Percentiles rank a stretch among this genome's conserved stretches.
Evolutionary conservation across 2,797 vertebrate genomes (phyloP).

Genomic region (Decapterus maruadsi): DNA sequence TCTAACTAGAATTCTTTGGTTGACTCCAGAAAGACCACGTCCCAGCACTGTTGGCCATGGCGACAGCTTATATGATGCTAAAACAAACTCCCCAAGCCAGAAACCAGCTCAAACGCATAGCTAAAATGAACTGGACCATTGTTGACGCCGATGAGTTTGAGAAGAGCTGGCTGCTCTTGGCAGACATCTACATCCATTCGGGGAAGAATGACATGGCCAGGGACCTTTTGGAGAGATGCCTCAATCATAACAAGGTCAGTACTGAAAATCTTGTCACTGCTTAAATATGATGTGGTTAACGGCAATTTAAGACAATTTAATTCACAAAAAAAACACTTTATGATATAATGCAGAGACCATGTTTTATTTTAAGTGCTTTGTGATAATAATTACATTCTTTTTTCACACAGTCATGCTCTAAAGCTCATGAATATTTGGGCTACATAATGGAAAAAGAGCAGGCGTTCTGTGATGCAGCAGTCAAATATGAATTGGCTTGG

Average conservation of each 20-base stretch:
- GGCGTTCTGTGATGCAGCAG: constrained; percentile 93
- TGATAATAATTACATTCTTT: constrained; percentile 40
- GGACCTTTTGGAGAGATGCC: constrained; percentile 93
- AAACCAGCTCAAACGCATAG: constrained; percentile 95
- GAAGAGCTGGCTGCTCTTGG: constrained; percentile 97
- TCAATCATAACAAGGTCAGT: constrained; percentile 93
- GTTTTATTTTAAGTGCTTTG: constrained; percentile 28
- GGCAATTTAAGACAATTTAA: background rate
- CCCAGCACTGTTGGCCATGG: constrained; percentile 95
- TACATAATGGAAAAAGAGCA: constrained; percentile 99
- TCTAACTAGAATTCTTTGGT: constrained; percentile 46
- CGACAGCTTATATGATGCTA: constrained; percentile 97
- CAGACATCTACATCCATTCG: constrained; percentile 98
- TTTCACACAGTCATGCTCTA: constrained; percentile 92
- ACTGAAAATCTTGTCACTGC: constrained; percentile 15
- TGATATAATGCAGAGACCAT: background rate
- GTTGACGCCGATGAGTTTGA: constrained; percentile 97
- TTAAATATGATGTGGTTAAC: constrained; percentile 9
- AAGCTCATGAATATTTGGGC: constrained; percentile 98
- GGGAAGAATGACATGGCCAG: constrained; percentile 96
- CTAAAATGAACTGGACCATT: constrained; percentile 97
- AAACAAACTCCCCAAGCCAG: constrained; percentile 96
- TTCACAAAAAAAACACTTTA: constrained; percentile 14
- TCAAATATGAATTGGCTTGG: constrained; percentile 98
- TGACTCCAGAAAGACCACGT: constrained; percentile 92